Evolutionary conservation across 2,113 vertebrate genomes (phyloP).

Genomic region (Passer domesticus): DNA sequence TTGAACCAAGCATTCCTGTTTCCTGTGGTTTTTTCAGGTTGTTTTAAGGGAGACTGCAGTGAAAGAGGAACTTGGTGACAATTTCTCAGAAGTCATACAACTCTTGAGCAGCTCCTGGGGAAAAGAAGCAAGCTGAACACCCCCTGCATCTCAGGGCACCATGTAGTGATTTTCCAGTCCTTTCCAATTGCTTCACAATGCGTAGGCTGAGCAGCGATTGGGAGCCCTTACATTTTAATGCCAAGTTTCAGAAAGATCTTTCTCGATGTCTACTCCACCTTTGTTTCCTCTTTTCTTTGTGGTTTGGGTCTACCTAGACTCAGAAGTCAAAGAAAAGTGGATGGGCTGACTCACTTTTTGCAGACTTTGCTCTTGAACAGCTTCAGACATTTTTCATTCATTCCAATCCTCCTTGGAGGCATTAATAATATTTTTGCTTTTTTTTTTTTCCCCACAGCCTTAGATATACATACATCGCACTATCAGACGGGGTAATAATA

Average conservation of each 20-base stretch:
- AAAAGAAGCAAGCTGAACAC: background rate
- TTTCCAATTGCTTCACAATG: slow-evolving; percentile 31
- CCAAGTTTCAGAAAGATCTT: slow-evolving; percentile 48
- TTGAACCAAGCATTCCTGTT: rapidly evolving
- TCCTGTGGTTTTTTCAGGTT: background rate
- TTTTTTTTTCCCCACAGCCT: background rate
- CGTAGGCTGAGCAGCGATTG: slow-evolving; percentile 24
- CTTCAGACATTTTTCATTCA: slow-evolving; percentile 47
- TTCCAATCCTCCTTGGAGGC: slow-evolving; percentile 16
- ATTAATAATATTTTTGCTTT: slow-evolving; percentile 16
- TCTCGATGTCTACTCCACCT: slow-evolving; percentile 29
- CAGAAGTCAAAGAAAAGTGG: slow-evolving; percentile 36
- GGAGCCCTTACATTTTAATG: slow-evolving; percentile 15
- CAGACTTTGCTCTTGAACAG: background rate
- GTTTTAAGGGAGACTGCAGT: background rate
- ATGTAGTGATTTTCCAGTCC: slow-evolving; percentile 31
- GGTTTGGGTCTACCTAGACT: slow-evolving; percentile 41
- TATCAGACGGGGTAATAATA: background rate
- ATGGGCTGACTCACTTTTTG: slow-evolving; percentile 35
- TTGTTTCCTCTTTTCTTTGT: slow-evolving; percentile 59
- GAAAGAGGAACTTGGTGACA: background rate
- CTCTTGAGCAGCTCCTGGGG: background rate
- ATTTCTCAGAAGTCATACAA: background rate
- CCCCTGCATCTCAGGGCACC: background rate
- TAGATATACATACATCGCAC: background rate